Evolutionary conservation across 30 jellyfish, hydroid and myxozoan species (phyloP).

Genomic region (Catostylus mosaicus): DNA sequence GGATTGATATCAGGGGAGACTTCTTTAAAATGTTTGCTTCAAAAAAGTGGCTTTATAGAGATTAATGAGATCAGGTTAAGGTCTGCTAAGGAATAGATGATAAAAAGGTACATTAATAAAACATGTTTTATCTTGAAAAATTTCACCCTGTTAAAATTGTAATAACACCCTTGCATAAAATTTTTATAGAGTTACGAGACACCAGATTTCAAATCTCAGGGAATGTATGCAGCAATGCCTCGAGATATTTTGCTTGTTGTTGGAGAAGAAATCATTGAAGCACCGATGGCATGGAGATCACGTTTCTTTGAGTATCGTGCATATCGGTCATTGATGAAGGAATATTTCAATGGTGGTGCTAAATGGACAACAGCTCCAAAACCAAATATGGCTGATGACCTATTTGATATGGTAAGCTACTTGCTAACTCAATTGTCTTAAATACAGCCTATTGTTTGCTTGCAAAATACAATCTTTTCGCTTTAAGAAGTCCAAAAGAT

Average conservation of each 20-base stretch:
- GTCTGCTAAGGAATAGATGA: too few species aligned
- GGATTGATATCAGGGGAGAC: too few species aligned
- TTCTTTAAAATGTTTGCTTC: too few species aligned
- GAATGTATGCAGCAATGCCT: constrained; percentile 94
- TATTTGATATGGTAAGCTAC: constrained; percentile 81
- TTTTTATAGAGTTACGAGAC: constrained; percentile 58
- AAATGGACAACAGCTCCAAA: constrained; percentile 93
- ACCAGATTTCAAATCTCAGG: constrained; percentile 80
- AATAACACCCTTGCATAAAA: too few species aligned
- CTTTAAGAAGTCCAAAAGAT: background rate
- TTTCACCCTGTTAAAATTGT: too few species aligned
- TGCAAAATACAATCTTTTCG: background rate
- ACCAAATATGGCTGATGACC: constrained; percentile 78
- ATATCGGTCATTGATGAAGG: constrained; percentile 71
- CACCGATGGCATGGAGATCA: constrained; percentile 95
- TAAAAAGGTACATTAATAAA: too few species aligned
- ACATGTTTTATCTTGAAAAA: too few species aligned
- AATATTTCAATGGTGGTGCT: constrained; percentile 82
- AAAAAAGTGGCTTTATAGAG: too few species aligned
- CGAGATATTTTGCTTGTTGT: constrained; percentile 78
- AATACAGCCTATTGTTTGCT: too few species aligned
- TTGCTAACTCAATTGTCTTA: too few species aligned
- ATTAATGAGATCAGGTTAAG: too few species aligned
- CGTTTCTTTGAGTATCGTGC: constrained; percentile 90
- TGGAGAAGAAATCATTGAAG: constrained; percentile 87